Evolutionary conservation across 2,888 invertebrate species (phyloP).

Genomic region (Gastrophysa polygoni): DNA sequence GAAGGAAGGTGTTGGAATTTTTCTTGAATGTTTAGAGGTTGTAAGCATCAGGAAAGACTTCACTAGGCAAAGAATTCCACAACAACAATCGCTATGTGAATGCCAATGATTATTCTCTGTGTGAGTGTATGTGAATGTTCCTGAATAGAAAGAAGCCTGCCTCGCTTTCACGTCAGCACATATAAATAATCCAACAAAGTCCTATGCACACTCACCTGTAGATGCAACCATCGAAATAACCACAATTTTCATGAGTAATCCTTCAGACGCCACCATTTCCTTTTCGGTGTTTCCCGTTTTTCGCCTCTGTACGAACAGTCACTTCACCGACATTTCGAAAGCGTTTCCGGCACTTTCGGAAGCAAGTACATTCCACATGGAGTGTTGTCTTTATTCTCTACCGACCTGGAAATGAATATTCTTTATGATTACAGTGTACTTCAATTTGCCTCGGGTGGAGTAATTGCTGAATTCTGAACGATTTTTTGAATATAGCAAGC

Average conservation of each 20-base stretch:
- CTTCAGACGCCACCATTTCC: slow-evolving; percentile 44
- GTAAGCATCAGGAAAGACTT: too few species aligned
- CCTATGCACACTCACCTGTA: slow-evolving; percentile 41
- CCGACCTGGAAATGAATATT: background rate
- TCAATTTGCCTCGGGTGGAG: too few species aligned
- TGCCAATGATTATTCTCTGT: too few species aligned
- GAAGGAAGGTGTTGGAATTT: too few species aligned
- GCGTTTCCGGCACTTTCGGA: background rate
- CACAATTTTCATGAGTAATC: slow-evolving; percentile 43
- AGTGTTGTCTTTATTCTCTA: background rate
- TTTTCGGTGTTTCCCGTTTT: slow-evolving; percentile 19
- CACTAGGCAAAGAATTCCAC: too few species aligned
- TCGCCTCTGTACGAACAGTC: slow-evolving; percentile 16
- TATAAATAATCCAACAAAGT: background rate
- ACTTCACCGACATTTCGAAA: slow-evolving; percentile 31
- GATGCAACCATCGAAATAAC: slow-evolving; percentile 46
- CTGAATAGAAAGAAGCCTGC: too few species aligned
- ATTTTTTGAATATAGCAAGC: too few species aligned
- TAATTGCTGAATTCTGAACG: too few species aligned
- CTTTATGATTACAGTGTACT: background rate
- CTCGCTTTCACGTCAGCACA: background rate
- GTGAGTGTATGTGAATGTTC: too few species aligned
- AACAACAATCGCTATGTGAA: too few species aligned
- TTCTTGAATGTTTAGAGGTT: too few species aligned
- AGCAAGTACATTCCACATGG: background rate